Conservation (phyloP, 2,113 vertebrate genomes). For the Himantopus leucocephalus region DNA sequence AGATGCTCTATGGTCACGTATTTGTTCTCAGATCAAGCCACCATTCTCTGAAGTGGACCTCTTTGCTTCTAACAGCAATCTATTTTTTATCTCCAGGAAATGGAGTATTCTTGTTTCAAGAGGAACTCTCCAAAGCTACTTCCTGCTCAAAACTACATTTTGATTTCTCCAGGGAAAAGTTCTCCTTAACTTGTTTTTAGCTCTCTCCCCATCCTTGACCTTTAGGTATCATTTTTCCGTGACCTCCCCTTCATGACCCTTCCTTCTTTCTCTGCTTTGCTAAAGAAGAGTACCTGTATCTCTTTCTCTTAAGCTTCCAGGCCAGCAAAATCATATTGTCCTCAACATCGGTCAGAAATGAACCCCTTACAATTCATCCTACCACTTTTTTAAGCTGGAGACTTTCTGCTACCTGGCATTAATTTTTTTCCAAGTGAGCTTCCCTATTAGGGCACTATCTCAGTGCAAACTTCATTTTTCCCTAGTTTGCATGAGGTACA, state of each 20-base stretch:
- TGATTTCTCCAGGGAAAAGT: conserved; percentile 41
- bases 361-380: neutral
- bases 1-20: neutral
- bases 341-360: neutral
- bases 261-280: neutral
- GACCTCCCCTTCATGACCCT: neutral
- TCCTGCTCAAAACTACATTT: conserved; percentile 54
- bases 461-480: neutral
- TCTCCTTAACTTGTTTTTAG: conserved; percentile 29
- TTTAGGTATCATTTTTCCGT: neutral
- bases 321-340: neutral
- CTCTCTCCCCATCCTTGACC: conserved; percentile 48
- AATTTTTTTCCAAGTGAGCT: neutral
- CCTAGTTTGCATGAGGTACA: neutral
- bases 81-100: conserved; percentile 56
- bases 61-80: neutral
- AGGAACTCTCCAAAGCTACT: conserved; percentile 54
- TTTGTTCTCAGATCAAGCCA: neutral
- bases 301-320: neutral
- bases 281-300: neutral
- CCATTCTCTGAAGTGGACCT: neutral
- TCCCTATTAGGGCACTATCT: neutral
- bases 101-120: conserved; percentile 33
- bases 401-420: neutral
- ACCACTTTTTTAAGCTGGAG: neutral